phyloP scores from a whole-genome alignment of 1,140 invertebrate genomes.

The Bombus difficillimus region DNA sequence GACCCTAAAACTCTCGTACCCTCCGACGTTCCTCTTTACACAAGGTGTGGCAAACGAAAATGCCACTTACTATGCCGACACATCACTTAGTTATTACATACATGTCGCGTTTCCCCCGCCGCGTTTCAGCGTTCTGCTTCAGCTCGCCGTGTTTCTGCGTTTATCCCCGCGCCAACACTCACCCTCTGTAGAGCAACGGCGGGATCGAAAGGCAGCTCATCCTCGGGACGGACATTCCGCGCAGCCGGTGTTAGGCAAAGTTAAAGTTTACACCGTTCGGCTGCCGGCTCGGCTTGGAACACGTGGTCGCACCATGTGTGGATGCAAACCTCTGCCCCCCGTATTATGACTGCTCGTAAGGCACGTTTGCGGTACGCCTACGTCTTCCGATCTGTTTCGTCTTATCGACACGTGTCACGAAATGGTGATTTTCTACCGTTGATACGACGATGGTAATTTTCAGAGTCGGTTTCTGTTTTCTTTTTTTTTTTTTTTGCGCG shows the following conservation, averaged over 20 bases:
- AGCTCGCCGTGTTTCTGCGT: constrained; percentile 12
- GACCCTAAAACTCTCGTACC: neutral
- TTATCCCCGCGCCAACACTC: constrained; percentile 7
- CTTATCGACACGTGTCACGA: constrained; percentile 62
- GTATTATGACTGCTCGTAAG: constrained; percentile 78
- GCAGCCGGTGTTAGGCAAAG: constrained; percentile 79
- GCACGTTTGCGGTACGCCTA: constrained; percentile 70
- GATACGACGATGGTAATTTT: neutral
- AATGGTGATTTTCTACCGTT: neutral
- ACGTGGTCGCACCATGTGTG: constrained; percentile 79
- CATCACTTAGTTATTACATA: constrained; percentile 73
- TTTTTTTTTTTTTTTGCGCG: fast-evolving
- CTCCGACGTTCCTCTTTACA: constrained; percentile 28
- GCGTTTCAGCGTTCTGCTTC: neutral
- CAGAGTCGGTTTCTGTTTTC: neutral
- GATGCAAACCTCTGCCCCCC: constrained; percentile 64
- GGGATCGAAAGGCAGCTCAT: constrained; percentile 56
- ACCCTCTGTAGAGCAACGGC: neutral
- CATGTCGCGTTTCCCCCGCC: constrained; percentile 23
- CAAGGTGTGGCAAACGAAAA: constrained; percentile 48
- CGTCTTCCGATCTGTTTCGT: constrained; percentile 35
- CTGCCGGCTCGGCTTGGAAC: constrained; percentile 6
- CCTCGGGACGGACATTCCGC: constrained; percentile 75
- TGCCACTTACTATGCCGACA: constrained; percentile 69
- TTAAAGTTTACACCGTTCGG: constrained; percentile 78